Conservation (phyloP, 1,140 invertebrate species). For the Aphidius ervi region DNA sequence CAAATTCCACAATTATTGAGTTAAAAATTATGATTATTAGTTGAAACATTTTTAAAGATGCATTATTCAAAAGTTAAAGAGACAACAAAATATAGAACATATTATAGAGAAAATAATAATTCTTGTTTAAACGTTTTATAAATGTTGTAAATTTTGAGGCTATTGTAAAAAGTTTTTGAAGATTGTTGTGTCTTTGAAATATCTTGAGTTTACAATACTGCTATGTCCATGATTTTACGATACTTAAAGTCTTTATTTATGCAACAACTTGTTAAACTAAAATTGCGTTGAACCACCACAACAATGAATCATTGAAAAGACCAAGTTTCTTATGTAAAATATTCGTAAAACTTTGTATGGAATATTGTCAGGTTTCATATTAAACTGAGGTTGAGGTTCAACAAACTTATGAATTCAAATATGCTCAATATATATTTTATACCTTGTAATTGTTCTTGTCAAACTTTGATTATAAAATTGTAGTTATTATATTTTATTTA, state of each 20-base stretch:
- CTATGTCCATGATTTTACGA: constrained; percentile 1
- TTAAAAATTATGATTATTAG: neutral
- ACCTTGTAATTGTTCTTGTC: too few relatives aligned
- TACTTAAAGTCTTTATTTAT: constrained; percentile 8
- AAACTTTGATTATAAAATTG: too few relatives aligned
- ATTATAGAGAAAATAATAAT: constrained; percentile 1
- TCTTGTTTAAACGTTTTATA: neutral
- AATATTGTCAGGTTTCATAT: too few relatives aligned
- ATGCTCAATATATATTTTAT: too few relatives aligned
- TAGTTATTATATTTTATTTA: too few relatives aligned
- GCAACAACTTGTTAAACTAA: constrained; percentile 1
- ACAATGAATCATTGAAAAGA: constrained; percentile 10
- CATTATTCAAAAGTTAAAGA: constrained; percentile 3
- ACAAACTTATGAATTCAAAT: too few relatives aligned
- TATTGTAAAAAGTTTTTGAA: constrained; percentile 5
- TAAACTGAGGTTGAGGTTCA: too few relatives aligned
- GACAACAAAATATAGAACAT: neutral
- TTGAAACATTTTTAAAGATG: neutral
- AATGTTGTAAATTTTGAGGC: too few relatives aligned
- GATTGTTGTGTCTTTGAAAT: neutral
- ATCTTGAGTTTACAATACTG: neutral
- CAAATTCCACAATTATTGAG: neutral
- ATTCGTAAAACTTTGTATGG: too few relatives aligned
- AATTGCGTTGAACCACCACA: neutral
- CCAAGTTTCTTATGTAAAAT: too few relatives aligned